Conservation (phyloP, 2,888 invertebrate species). For the Oligia strigilis region DNA sequence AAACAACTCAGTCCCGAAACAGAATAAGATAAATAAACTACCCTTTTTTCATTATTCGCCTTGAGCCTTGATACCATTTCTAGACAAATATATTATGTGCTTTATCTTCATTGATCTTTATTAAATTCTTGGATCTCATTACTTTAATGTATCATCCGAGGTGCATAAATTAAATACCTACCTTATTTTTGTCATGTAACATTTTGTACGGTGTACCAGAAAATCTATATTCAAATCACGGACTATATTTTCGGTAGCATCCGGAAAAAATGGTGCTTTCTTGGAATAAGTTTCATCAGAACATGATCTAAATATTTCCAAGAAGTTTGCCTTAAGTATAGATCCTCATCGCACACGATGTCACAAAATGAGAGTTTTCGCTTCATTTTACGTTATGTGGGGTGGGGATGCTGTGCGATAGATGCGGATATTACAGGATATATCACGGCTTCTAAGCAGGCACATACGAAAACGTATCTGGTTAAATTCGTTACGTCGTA, state of each 20-base stretch:
- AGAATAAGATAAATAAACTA: conserved; percentile 53
- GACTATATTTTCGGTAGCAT: conserved; percentile 36
- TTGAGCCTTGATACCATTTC: conserved; percentile 36
- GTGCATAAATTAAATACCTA: conserved; percentile 37
- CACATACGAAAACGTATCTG: conserved; percentile 47
- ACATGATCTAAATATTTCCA: conserved; percentile 58
- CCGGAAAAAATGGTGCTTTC: conserved; percentile 45
- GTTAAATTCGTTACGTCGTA: conserved; percentile 54
- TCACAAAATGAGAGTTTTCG: conserved; percentile 56
- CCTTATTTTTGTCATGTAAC: not conserved
- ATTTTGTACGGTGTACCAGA: conserved; percentile 6
- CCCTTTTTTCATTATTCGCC: conserved; percentile 46
- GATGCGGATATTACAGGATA: conserved; percentile 58
- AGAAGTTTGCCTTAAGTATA: conserved; percentile 45
- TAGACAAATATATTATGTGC: conserved; percentile 43
- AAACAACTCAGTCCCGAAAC: conserved; percentile 52
- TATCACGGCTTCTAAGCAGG: conserved; percentile 37
- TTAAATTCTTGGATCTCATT: conserved; percentile 46
- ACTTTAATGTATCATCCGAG: conserved; percentile 36
- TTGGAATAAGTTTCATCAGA: conserved; percentile 56
- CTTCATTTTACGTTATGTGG: conserved; percentile 53
- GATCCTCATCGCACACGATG: conserved; percentile 51
- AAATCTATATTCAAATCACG: conserved; percentile 48
- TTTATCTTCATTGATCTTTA: conserved; percentile 56
- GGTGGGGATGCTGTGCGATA: conserved; percentile 46